phyloP scores from a whole-genome alignment of 2,888 invertebrate species.

The Hedychridium roseum region DNA sequence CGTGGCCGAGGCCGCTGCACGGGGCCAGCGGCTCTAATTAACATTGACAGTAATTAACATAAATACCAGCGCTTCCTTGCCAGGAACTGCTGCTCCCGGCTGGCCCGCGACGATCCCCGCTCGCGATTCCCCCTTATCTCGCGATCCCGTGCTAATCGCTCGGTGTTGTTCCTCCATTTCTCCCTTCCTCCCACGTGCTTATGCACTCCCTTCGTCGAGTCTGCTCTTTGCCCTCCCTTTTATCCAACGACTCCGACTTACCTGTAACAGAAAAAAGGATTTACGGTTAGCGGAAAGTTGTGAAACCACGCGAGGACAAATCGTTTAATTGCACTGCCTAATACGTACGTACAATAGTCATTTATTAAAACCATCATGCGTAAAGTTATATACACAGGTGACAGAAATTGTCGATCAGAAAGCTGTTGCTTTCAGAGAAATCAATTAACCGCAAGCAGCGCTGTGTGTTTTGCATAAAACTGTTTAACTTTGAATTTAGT shows the following conservation, averaged over 20 bases:
- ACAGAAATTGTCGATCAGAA: no score
- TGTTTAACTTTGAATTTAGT: no score
- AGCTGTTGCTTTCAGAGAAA: no score
- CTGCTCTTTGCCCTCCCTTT: constrained; percentile 1
- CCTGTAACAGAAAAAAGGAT: constrained; percentile 34
- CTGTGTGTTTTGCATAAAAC: no score
- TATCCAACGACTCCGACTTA: no score
- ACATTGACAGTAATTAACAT: constrained; percentile 63
- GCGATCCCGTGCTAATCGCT: constrained; percentile 49
- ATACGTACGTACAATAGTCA: no score
- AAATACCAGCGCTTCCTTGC: constrained; percentile 59
- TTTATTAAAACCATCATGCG: no score
- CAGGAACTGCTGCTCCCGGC: constrained; percentile 30
- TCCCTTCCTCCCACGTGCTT: constrained; percentile 18
- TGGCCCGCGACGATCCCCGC: constrained; percentile 37
- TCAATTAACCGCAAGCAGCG: no score
- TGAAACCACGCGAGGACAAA: neutral
- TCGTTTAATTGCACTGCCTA: no score
- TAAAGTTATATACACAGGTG: no score
- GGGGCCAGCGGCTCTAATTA: constrained; percentile 55
- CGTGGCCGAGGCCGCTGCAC: no score
- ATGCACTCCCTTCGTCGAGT: neutral
- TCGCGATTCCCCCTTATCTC: constrained; percentile 48
- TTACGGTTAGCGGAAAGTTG: constrained; percentile 11
- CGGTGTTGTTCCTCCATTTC: constrained; percentile 39